Evolutionary conservation across 1,140 invertebrate species (phyloP).

Genomic region (Drosophila auraria): DNA sequence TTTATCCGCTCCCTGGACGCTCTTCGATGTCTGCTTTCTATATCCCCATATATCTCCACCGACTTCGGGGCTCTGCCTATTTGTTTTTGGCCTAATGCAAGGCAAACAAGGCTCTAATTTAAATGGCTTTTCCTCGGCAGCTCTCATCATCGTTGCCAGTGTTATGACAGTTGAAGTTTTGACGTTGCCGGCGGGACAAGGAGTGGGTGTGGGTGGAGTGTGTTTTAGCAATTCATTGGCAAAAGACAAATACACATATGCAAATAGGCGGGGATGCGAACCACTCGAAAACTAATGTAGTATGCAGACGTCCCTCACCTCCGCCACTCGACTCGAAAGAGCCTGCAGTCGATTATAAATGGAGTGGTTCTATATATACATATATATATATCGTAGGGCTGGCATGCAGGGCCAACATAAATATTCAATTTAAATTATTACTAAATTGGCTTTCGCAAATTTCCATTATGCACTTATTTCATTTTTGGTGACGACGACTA

Average conservation of each 20-base stretch:
- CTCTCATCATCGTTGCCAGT: conserved; percentile 56
- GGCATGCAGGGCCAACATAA: conserved; percentile 56
- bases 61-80: conserved; percentile 40
- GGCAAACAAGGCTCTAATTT: conserved; percentile 76
- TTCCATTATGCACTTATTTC: conserved; percentile 82
- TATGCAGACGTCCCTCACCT: conserved; percentile 51
- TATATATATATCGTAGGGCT: background rate
- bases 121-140: conserved; percentile 65
- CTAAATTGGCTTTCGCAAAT: conserved; percentile 80
- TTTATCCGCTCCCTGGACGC: conserved; percentile 13
- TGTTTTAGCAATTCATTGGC: conserved; percentile 78
- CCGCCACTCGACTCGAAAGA: conserved; percentile 42
- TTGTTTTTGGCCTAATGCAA: conserved; percentile 79
- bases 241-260: conserved; percentile 82
- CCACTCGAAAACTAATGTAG: conserved; percentile 78
- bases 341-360: conserved; percentile 76
- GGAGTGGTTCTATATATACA: conserved; percentile 39
- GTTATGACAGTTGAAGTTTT: conserved; percentile 83
- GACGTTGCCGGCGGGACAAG: conserved; percentile 30
- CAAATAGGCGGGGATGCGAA: conserved; percentile 66
- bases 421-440: conserved; percentile 84
- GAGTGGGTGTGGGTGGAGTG: conserved; percentile 15
- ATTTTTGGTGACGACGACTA: conserved; percentile 61
- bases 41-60: conserved; percentile 7
- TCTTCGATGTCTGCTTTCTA: conserved; percentile 2